Evolutionary conservation across 2,888 invertebrate species (phyloP).

Genomic region (Macrostomum cliftonense): DNA sequence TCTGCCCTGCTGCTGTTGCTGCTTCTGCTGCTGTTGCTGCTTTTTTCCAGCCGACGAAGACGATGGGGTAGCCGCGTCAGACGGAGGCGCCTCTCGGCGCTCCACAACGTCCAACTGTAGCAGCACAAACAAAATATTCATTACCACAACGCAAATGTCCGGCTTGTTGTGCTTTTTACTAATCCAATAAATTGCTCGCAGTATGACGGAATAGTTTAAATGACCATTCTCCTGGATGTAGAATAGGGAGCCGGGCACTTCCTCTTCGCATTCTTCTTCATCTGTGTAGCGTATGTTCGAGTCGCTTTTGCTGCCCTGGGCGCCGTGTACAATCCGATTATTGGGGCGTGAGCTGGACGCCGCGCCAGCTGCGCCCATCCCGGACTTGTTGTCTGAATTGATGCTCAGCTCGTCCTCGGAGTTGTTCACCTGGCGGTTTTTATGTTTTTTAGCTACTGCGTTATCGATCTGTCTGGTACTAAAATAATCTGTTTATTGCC

Average conservation of each 20-base stretch:
- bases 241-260: constrained; percentile 54
- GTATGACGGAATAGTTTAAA: constrained; percentile 62
- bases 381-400: not conserved
- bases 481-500: too few relatives aligned
- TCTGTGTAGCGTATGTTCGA: constrained; percentile 13
- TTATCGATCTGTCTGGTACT: too few relatives aligned
- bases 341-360: not conserved
- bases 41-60: too few relatives aligned
- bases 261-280: constrained; percentile 42
- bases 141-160: too few relatives aligned
- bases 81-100: too few relatives aligned
- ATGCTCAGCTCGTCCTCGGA: too few relatives aligned
- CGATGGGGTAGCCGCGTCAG: too few relatives aligned
- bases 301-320: not conserved
- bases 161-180: too few relatives aligned
- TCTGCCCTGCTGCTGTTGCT: not conserved
- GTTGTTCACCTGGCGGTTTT: too few relatives aligned
- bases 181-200: not conserved
- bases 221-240: constrained; percentile 89
- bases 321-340: not conserved
- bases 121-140: too few relatives aligned
- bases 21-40: not conserved
- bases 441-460: too few relatives aligned
- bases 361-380: not conserved
- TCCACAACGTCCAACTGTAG: too few relatives aligned